phyloP scores from a whole-genome alignment of 2,888 invertebrate genomes.

The Toxonevra muliebris region DNA sequence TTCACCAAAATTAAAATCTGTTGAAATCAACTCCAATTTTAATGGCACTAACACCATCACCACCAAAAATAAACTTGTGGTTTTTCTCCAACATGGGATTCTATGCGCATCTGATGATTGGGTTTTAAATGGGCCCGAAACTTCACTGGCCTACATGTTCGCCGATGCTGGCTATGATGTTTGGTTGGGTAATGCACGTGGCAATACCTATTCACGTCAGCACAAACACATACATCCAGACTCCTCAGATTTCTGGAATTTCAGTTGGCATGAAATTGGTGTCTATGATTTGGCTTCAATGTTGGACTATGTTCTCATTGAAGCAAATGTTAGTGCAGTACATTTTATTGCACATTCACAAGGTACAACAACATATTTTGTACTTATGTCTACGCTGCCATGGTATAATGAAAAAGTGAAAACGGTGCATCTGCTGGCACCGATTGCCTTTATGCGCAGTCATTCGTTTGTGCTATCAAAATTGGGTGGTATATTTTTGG shows the following conservation, averaged over 20 bases:
- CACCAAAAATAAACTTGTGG: conserved; percentile 52
- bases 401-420: conserved; percentile 75
- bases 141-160: conserved; percentile 66
- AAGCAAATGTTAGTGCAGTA: conserved; percentile 70
- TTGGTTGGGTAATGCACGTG: conserved; percentile 85
- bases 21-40: conserved; percentile 28
- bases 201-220: conserved; percentile 69
- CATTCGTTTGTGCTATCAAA: conserved; percentile 65
- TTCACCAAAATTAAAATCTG: conserved; percentile 46
- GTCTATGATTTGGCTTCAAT: conserved; percentile 80
- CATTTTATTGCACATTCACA: conserved; percentile 76
- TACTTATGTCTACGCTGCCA: conserved; percentile 74
- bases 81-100: conserved; percentile 77
- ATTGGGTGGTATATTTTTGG: conserved; percentile 62
- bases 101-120: conserved; percentile 78
- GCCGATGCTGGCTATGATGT: conserved; percentile 78
- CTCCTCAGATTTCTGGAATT: conserved; percentile 72
- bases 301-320: conserved; percentile 74
- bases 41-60: conserved; percentile 4
- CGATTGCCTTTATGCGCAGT: conserved; percentile 71
- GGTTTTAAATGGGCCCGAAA: conserved; percentile 75
- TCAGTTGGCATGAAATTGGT: conserved; percentile 78
- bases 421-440: conserved; percentile 75
- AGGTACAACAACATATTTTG: conserved; percentile 79
- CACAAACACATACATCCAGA: conserved; percentile 64